Evolutionary conservation across 2,113 vertebrate species (phyloP).

Genomic region (Protobothrops flavoviridis): DNA sequence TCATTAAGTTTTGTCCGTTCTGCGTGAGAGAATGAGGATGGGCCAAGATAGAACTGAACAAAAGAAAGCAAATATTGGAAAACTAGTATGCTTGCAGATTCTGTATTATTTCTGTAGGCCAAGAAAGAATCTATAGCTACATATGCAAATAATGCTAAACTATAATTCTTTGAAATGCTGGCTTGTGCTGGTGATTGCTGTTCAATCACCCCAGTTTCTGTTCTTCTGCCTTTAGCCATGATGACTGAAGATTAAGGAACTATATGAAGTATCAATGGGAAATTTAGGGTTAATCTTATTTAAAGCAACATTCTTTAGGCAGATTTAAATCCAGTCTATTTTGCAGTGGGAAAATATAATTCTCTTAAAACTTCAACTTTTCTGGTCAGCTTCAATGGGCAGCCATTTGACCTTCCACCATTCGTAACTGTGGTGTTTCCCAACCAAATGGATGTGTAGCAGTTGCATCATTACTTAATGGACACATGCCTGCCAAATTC

Average conservation of each 20-base stretch:
- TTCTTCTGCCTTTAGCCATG: not conserved
- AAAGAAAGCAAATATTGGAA: not conserved
- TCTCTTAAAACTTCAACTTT: not conserved
- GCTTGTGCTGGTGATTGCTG: not conserved
- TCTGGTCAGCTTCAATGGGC: not conserved
- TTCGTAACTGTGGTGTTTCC: not conserved
- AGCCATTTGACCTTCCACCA: not conserved
- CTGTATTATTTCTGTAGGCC: not conserved
- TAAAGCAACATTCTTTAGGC: not conserved
- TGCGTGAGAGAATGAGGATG: not conserved
- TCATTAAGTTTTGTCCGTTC: not conserved
- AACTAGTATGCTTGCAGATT: not conserved
- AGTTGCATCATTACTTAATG: not conserved
- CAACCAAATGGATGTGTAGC: not conserved
- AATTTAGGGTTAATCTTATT: not conserved
- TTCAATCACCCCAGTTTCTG: too few species aligned
- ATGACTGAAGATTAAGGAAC: not conserved
- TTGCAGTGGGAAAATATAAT: not conserved
- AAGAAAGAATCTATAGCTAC: not conserved
- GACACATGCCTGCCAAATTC: not conserved
- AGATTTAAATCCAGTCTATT: not conserved
- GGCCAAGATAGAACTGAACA: not conserved
- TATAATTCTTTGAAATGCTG: not conserved
- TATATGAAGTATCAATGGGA: not conserved
- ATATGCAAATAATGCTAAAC: not conserved